A percentile compares a stretch with the other conserved stretches of the same genome.
These are phyloP conservation scores for Limanda limanda DNA, from an alignment of 2,113 vertebrate species.

Conservation along the genomic window DNA sequence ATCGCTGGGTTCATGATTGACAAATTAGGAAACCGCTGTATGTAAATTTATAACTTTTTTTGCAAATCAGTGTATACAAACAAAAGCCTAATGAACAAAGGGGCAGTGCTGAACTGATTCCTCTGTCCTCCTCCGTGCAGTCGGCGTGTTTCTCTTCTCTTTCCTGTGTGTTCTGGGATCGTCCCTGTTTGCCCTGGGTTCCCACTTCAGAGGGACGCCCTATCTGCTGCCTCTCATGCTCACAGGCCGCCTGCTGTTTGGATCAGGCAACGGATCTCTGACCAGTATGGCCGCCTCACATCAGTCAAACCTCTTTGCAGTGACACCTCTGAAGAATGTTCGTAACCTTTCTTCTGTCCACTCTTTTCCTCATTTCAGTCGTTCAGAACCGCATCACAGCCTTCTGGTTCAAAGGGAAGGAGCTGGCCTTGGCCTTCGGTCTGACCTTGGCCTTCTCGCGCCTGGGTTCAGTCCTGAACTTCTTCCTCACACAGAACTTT, in stretches of 20 bases:
- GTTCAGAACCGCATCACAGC: conserved; percentile 87
- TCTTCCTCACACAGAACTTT: conserved; percentile 86
- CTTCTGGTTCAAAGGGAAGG: conserved; percentile 89
- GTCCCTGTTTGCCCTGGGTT: conserved; percentile 85
- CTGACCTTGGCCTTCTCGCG: conserved; percentile 85
- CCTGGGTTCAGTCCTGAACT: conserved; percentile 87
- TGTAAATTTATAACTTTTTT: conserved; percentile 42
- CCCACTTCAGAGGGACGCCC: conserved; percentile 84
- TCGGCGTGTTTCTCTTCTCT: conserved; percentile 86
- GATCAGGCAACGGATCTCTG: conserved; percentile 86
- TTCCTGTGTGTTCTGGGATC: conserved; percentile 86
- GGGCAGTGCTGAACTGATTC: not conserved
- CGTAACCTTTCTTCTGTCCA: not conserved
- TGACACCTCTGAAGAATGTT: not conserved
- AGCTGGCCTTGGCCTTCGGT: conserved; percentile 85
- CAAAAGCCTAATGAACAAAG: not conserved
- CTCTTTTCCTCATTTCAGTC: conserved; percentile 63
- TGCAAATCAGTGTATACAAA: not conserved
- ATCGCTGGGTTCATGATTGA: conserved; percentile 87
- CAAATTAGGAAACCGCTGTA: conserved; percentile 87
- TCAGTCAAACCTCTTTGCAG: not conserved
- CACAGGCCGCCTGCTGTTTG: conserved; percentile 85
- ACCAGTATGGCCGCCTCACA: conserved; percentile 75
- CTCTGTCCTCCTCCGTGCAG: conserved; percentile 56
- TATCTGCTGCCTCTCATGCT: conserved; percentile 88